Percentiles rank a stretch among this genome's conserved stretches.
phyloP scores from a whole-genome alignment of 2,113 vertebrate species.

The Garra rufa region DNA sequence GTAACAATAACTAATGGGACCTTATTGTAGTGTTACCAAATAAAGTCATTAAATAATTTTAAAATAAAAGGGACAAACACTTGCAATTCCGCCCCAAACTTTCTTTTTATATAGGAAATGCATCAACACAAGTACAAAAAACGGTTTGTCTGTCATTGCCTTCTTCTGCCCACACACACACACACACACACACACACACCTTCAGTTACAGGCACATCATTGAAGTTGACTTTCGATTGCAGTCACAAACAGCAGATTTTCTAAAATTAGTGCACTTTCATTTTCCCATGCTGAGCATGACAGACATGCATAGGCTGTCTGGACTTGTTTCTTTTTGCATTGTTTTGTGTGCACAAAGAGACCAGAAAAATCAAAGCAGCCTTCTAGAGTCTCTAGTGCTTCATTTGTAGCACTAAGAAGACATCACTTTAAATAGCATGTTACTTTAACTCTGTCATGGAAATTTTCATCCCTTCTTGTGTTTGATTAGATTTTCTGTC shows the following conservation, averaged over 20 bases:
- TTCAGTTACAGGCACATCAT: background rate
- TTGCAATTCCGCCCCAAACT: no score
- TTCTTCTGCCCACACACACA: no score
- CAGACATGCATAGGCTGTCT: background rate
- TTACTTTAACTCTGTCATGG: background rate
- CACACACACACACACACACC: no score
- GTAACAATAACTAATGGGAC: background rate
- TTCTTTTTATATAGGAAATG: no score
- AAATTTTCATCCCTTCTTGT: background rate
- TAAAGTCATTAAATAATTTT: no score
- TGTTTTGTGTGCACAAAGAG: background rate
- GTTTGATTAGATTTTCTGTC: background rate
- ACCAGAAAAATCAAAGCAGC: background rate
- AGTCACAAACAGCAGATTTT: constrained; percentile 31
- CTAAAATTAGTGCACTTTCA: constrained; percentile 69
- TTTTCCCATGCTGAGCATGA: constrained; percentile 52
- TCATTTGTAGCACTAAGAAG: background rate
- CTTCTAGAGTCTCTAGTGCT: background rate
- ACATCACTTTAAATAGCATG: background rate
- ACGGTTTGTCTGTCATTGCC: background rate
- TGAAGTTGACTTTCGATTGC: background rate
- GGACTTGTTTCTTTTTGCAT: background rate
- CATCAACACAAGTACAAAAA: background rate
- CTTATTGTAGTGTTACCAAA: background rate
- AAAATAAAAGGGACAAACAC: no score